These are phyloP conservation scores for Thunnus albacares DNA, from an alignment of 2,797 vertebrate genomes.

Conservation along the genomic window DNA sequence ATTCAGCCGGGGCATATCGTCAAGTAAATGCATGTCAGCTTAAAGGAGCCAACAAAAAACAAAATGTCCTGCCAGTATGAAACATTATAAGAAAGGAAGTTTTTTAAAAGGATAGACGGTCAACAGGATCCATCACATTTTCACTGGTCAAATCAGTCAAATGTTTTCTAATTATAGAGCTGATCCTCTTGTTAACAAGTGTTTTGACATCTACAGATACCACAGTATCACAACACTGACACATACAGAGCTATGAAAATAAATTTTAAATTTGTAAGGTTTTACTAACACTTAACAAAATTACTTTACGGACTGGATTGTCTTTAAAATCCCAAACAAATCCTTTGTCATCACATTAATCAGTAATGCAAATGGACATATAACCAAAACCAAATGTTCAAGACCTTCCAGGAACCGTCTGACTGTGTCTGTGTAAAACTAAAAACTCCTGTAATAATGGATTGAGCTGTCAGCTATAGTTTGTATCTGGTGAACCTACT, in stretches of 20 bases:
- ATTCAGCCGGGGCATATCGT: conserved; percentile 19
- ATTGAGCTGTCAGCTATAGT: conserved; percentile 28
- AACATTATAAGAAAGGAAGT: conserved; percentile 18
- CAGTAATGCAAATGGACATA: neutral
- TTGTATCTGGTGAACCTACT: conserved; percentile 12
- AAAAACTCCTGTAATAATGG: conserved; percentile 18
- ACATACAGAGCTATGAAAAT: neutral
- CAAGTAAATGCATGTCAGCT: conserved; percentile 52
- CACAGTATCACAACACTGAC: conserved; percentile 24
- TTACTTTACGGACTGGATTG: neutral
- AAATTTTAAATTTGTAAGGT: neutral
- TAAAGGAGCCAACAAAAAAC: conserved; percentile 46
- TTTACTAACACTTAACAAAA: neutral
- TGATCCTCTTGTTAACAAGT: conserved; percentile 10
- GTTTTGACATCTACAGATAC: conserved; percentile 3
- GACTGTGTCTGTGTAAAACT: neutral
- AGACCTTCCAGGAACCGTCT: neutral
- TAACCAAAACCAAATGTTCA: neutral
- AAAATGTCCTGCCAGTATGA: conserved; percentile 32
- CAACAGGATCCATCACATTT: conserved; percentile 3
- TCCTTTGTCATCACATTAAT: neutral
- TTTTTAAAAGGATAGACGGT: neutral
- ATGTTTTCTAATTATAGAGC: too few species aligned
- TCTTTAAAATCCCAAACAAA: neutral
- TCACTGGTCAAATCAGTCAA: neutral